These are phyloP conservation scores for Scyliorhinus canicula DNA, from an alignment of 2,797 vertebrate species.

Conservation along the genomic window DNA sequence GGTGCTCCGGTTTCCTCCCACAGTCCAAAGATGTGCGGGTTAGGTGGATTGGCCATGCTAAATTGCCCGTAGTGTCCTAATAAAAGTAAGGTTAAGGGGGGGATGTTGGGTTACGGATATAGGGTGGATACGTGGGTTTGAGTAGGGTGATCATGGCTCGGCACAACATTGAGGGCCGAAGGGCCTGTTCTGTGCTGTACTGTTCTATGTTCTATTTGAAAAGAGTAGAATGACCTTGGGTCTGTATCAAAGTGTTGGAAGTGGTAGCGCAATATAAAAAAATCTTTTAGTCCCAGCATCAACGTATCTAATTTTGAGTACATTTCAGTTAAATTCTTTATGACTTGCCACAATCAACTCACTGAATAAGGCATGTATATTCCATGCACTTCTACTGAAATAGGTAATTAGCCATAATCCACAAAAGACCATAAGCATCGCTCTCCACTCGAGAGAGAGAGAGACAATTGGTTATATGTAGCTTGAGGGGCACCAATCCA, in stretches of 20 bases:
- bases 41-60: too few relatives aligned
- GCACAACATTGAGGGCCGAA: too few relatives aligned
- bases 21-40: too few relatives aligned
- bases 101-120: too few relatives aligned
- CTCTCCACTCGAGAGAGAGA: background rate
- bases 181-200: too few relatives aligned
- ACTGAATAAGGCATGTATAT: background rate
- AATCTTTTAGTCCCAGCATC: background rate
- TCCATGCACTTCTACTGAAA: background rate
- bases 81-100: too few relatives aligned
- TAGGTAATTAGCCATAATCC: background rate
- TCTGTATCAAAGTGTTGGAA: background rate
- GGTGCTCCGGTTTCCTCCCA: too few relatives aligned
- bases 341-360: background rate
- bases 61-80: too few relatives aligned
- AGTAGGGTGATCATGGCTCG: too few relatives aligned
- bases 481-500: background rate
- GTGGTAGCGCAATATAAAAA: background rate
- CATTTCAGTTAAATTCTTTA: background rate
- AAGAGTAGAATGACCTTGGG: background rate
- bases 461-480: background rate
- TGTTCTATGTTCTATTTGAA: too few relatives aligned
- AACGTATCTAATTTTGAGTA: background rate
- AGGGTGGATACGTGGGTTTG: too few relatives aligned
- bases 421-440: background rate